Evolutionary conservation across 2,888 invertebrate genomes (phyloP).

Genomic region (Cataglyphis cursor): DNA sequence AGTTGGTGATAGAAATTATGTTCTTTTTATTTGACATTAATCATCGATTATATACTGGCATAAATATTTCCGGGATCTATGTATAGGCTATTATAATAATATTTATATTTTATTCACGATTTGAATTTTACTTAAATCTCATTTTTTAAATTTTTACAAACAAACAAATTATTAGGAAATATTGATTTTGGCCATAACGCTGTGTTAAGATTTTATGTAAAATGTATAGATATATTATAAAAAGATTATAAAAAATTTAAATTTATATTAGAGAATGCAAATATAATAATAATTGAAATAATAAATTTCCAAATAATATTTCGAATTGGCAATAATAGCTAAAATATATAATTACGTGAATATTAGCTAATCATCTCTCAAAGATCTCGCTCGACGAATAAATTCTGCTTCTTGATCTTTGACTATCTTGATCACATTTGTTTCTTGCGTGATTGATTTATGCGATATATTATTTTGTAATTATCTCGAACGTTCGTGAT

Average conservation of each 20-base stretch:
- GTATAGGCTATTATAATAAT: not conserved
- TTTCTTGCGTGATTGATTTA: constrained; percentile 43
- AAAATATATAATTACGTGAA: not conserved
- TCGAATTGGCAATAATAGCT: not conserved
- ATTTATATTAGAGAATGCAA: not conserved
- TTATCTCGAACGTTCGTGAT: constrained; percentile 13
- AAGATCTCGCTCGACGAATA: constrained; percentile 1
- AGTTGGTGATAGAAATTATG: not conserved
- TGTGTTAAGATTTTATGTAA: not conserved
- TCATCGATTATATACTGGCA: not conserved
- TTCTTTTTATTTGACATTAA: not conserved
- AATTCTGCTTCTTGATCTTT: constrained; percentile 43
- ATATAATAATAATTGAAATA: not conserved
- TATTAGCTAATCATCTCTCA: constrained; percentile 24
- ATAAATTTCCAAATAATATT: constrained; percentile 7
- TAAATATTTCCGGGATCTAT: not conserved
- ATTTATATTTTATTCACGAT: not conserved
- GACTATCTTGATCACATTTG: constrained; percentile 43
- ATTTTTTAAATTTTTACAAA: not conserved
- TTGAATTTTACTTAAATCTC: not conserved
- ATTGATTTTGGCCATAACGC: not conserved
- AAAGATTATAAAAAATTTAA: not conserved
- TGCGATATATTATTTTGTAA: constrained; percentile 9
- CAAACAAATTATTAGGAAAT: not conserved
- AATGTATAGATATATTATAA: not conserved